Conservation (phyloP, 2,113 vertebrate species). For the Erythrocercus mccallii region DNA sequence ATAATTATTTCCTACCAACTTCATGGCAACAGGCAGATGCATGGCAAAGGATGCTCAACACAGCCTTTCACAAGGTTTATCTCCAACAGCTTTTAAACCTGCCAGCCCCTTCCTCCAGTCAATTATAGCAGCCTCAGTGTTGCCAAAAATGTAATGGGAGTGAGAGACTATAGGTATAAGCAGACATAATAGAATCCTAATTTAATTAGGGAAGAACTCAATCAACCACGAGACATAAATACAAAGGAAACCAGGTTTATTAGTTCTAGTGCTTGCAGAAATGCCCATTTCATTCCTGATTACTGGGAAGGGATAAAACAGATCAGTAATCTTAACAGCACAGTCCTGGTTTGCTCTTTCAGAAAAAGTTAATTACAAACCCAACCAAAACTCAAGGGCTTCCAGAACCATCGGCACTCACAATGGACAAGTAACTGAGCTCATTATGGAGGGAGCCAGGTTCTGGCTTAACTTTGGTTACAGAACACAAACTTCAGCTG, state of each 20-base stretch:
- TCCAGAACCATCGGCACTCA: fast-evolving
- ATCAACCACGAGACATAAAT: conserved; percentile 48
- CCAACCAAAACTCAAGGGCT: not conserved
- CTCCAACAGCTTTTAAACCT: conserved; percentile 28
- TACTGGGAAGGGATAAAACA: not conserved
- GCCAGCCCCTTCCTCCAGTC: not conserved
- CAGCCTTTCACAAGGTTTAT: not conserved
- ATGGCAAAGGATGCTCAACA: not conserved
- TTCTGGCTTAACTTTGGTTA: not conserved
- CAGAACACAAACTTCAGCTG: not conserved
- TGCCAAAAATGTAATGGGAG: conserved; percentile 24
- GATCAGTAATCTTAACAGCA: not conserved
- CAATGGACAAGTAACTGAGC: not conserved
- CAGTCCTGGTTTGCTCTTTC: not conserved
- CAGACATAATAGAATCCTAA: conserved; percentile 42
- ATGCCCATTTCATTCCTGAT: not conserved
- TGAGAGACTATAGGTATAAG: conserved; percentile 39
- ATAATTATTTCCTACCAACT: not conserved
- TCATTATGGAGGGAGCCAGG: not conserved
- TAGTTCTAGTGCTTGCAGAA: conserved; percentile 45
- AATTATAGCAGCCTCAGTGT: not conserved
- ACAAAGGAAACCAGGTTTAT: conserved; percentile 47
- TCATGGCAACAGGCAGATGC: not conserved
- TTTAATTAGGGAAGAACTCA: conserved; percentile 56
- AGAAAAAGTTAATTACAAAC: not conserved